Evolutionary conservation across 1,140 invertebrate species (phyloP).

Genomic region (Phymorhynchus buccinoides): DNA sequence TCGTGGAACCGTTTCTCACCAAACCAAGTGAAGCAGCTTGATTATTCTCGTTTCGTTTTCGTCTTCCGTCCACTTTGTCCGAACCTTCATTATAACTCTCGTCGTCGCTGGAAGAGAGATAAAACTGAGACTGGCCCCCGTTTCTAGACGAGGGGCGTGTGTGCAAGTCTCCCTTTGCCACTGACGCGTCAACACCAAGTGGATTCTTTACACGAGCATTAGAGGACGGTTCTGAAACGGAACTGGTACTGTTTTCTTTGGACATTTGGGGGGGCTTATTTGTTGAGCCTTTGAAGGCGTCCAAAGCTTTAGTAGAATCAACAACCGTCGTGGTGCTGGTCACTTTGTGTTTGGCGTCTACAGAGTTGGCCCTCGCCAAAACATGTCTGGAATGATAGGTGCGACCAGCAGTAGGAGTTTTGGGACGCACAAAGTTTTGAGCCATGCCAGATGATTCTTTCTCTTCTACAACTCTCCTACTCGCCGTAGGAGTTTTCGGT

Average conservation of each 20-base stretch:
- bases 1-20: neutral
- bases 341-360: conserved; percentile 2
- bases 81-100: neutral
- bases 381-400: neutral
- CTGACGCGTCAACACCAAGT: neutral
- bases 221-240: neutral
- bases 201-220: neutral
- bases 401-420: conserved; percentile 37
- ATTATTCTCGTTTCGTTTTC: neutral
- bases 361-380: conserved; percentile 15
- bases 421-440: conserved; percentile 30
- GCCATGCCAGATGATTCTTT: neutral
- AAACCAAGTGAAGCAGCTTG: neutral
- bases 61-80: neutral
- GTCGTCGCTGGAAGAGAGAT: neutral
- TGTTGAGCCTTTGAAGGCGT: too few relatives aligned
- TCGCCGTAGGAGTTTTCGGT: conserved; percentile 42
- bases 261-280: neutral
- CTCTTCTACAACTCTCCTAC: neutral
- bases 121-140: neutral
- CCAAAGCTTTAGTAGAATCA: neutral
- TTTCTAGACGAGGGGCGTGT: neutral
- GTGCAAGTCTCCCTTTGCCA: neutral
- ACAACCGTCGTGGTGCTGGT: neutral
- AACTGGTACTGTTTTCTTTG: neutral